These are phyloP conservation scores for Polietes domitor DNA, from an alignment of 2,888 invertebrate species.

Conservation along the genomic window DNA sequence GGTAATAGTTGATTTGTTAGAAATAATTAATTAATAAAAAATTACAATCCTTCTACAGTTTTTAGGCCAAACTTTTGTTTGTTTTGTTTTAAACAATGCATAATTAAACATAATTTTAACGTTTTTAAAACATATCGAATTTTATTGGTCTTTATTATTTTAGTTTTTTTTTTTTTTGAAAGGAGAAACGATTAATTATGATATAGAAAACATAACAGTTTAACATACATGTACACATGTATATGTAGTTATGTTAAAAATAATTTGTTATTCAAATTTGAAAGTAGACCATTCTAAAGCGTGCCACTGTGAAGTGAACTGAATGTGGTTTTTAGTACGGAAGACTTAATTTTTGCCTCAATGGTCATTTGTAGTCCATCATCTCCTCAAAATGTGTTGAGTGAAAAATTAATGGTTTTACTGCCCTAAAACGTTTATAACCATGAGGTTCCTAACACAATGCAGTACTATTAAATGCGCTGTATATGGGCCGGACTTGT, in stretches of 20 bases:
- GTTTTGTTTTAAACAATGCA: neutral
- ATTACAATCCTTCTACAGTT: neutral
- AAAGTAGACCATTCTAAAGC: constrained; percentile 10
- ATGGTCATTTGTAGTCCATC: neutral
- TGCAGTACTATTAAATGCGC: too few species aligned
- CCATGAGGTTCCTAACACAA: too few species aligned
- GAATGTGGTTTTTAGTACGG: neutral
- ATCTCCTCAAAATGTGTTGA: neutral
- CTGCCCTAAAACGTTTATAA: too few species aligned
- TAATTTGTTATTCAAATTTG: neutral
- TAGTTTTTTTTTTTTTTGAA: constrained; percentile 31
- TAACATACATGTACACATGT: neutral
- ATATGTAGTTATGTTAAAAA: neutral
- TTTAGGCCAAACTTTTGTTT: constrained; percentile 37
- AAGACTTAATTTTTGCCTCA: neutral
- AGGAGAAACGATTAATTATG: constrained; percentile 40
- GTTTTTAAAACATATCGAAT: neutral
- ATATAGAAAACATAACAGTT: constrained; percentile 13
- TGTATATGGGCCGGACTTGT: too few species aligned
- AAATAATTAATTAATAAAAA: constrained; percentile 6
- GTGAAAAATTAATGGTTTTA: neutral
- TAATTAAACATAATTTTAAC: neutral
- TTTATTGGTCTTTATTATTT: neutral
- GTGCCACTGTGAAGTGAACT: neutral
- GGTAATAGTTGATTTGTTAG: neutral